Evolutionary conservation across 2,888 invertebrate genomes (phyloP), one percentile per base, ranked within the genome.

Genomic region (Stegophylla sp.): DNA sequence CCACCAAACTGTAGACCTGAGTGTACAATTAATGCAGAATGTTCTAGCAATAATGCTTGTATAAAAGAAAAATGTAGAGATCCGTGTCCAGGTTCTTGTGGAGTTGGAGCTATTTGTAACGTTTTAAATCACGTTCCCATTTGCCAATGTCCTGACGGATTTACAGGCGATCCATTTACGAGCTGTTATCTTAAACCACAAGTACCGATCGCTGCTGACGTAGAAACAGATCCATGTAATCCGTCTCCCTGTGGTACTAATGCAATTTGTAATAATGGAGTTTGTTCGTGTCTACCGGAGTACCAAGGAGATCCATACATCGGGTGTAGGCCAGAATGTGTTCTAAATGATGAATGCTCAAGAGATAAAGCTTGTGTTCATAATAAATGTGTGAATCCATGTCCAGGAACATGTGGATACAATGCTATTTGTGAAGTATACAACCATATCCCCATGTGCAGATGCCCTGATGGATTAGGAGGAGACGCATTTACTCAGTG

Each of bases 41-140:
- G 91, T 85, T 84, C 86, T 7, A 85, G 87, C 1, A 85, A 87
- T 82, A 86, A 86, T 71, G 88, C 89, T 12, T 89, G 89, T 83
- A 87, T 88, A 61, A 86, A 86, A 84, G 86, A 86, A 53, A 88
- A 88, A 82, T 89, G 89, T 83, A 85, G 87, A 79, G 86, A 89
- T 85, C 89, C 89, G 3, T 88, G 88, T 82, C 87, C 87, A 20
- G 88, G 88, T 61, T 86, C 86, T 45, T 89, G 89, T 84, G 88
- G 88, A 12, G 84, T 85, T 17, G 85, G 85, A 82, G 86, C 87
- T 23, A 84, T 85, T 10, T 87, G 87, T 81, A 84, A 83, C 85
- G 92, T 93, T 15, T 90, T 92, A 84, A 91, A 91, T 85, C 94
- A 94, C 85, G 89, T 91, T n/a, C 92, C 94, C 7, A 91, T 91